These are phyloP conservation scores for Pontoporia blainvillei DNA, from an alignment of 2,113 vertebrate genomes.

Conservation along the genomic window DNA sequence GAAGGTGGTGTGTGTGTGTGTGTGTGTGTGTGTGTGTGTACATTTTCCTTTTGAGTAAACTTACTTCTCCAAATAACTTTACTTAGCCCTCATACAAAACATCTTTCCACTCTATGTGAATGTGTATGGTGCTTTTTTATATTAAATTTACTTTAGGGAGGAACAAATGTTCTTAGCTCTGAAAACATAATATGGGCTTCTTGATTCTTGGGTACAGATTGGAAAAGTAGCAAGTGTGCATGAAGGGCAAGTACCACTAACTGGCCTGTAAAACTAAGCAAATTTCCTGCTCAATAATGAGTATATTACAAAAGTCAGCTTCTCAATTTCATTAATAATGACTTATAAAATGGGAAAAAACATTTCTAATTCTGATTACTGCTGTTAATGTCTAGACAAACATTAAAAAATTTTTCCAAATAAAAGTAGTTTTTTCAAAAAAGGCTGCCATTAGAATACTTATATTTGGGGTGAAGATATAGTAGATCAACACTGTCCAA, in stretches of 20 bases:
- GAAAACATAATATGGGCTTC: neutral
- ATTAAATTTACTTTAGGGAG: neutral
- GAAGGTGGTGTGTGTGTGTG: neutral
- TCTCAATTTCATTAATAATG: neutral
- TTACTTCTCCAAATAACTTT: neutral
- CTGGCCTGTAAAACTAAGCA: neutral
- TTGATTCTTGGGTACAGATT: neutral
- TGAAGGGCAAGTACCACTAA: neutral
- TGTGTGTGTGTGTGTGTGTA: neutral
- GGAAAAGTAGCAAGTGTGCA: neutral
- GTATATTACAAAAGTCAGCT: neutral
- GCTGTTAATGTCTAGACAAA: neutral
- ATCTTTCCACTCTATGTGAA: neutral
- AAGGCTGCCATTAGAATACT: neutral
- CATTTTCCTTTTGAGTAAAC: neutral
- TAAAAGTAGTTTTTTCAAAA: too few species aligned
- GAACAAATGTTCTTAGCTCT: neutral
- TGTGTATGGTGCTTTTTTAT: neutral
- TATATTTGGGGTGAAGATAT: neutral
- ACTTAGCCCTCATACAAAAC: neutral
- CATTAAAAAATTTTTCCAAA: neutral
- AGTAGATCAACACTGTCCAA: neutral
- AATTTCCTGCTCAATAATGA: neutral
- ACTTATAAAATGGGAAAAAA: neutral
- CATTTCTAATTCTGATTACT: neutral